A percentile compares a stretch with the other conserved stretches of the same genome.
Conservation (phyloP, 2,797 vertebrate species). For the Menidia menidia region DNA sequence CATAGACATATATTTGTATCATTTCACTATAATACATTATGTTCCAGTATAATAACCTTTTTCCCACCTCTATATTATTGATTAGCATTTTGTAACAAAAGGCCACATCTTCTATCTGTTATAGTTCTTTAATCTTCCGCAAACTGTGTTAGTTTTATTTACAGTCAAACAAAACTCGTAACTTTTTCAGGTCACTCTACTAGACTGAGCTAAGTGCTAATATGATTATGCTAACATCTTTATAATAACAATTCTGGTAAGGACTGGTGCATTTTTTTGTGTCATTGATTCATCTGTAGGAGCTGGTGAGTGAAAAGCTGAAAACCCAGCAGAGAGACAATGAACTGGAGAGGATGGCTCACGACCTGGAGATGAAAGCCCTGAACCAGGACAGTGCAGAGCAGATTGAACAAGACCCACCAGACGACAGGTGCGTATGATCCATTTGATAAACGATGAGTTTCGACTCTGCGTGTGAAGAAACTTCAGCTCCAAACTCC, state of each 20-base stretch:
- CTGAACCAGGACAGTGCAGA: slow-evolving; percentile 87
- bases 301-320: slow-evolving; percentile 93
- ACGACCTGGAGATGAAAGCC: slow-evolving; percentile 90
- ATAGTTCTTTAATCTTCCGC: background rate
- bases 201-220: too few relatives aligned
- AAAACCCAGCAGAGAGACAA: slow-evolving; percentile 92
- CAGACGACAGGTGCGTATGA: slow-evolving; percentile 85
- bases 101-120: background rate
- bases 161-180: background rate
- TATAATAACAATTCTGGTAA: background rate
- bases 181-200: too few relatives aligned
- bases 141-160: background rate
- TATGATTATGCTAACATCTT: too few relatives aligned
- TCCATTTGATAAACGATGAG: background rate
- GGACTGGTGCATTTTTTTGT: background rate
- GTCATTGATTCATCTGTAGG: slow-evolving; percentile 73
- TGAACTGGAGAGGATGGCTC: slow-evolving; percentile 88
- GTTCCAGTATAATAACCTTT: too few relatives aligned
- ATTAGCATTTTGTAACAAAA: background rate
- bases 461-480: background rate
- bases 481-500: background rate
- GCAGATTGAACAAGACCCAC: slow-evolving; percentile 81
- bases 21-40: too few relatives aligned
- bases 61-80: too few relatives aligned
- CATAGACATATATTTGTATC: background rate